phyloP scores from a whole-genome alignment of 2,113 vertebrate genomes.

The Passer montanus region DNA sequence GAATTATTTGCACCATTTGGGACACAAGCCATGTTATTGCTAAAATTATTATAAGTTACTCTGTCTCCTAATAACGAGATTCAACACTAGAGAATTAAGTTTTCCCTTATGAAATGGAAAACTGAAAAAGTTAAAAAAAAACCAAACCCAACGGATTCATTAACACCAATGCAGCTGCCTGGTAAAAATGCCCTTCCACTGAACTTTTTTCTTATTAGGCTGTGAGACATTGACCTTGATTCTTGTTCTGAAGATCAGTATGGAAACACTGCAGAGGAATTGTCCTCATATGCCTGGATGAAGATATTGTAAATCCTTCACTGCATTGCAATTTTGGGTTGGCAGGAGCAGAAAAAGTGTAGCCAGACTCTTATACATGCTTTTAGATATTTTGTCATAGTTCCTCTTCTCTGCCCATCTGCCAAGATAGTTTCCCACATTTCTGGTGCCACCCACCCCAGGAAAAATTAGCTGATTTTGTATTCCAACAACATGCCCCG shows the following conservation, averaged over 20 bases:
- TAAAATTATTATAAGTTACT: constrained; percentile 21
- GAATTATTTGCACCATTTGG: constrained; percentile 20
- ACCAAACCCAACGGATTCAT: not conserved
- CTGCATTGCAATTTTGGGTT: not conserved
- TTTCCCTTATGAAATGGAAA: not conserved
- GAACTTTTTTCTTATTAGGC: not conserved
- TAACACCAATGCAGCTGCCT: not conserved
- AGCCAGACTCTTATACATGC: not conserved
- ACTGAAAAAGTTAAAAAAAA: not conserved
- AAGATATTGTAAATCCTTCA: not conserved
- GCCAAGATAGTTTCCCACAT: not conserved
- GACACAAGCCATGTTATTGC: not conserved
- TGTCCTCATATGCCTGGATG: not conserved
- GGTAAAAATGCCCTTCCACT: not conserved
- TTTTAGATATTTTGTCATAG: not conserved
- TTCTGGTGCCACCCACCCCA: not conserved
- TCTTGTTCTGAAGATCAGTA: not conserved
- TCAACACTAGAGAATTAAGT: not conserved
- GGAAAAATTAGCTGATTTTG: not conserved
- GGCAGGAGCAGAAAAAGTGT: not conserved
- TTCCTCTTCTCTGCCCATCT: not conserved
- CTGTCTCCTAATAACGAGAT: not conserved
- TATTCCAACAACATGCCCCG: not conserved
- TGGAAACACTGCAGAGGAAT: not conserved
- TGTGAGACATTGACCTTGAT: not conserved